Evolutionary conservation across 2,888 invertebrate genomes (phyloP), one percentile per base, ranked within the genome.

Genomic region (Drosophila ustulata): DNA sequence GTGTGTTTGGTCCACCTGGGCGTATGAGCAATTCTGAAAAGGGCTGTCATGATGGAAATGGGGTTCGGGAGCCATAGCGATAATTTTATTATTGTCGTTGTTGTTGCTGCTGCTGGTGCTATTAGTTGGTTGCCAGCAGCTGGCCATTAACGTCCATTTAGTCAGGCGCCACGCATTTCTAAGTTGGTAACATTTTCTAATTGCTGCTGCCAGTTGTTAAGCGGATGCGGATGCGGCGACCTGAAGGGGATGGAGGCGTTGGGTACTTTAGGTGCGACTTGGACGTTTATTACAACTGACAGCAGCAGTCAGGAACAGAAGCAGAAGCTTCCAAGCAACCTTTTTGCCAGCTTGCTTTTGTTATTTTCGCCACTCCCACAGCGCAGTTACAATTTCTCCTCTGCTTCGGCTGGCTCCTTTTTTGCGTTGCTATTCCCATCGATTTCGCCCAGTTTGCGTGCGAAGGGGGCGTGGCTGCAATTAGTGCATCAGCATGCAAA

Each of bases 81-180:
- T 88, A 88, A 83, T 88, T 88, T 86, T 81, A 83, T 88, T 83
- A 88, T 86, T 88, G 67, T 52, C 65, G 57, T 28, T 75, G 72
- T 45, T 70, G 64, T 13, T 61, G 62, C 1, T 72, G 67, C 6
- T 75, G 81, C 39, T 77, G 71, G 61, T 80, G 67, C 87, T 88
- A 80, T 88, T 83, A 86, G 84, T 83, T 78, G 88, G 81, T 86
- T 86, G 87, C 84, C 86, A 84, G 89, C 78, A 85, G 82, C 78
- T 84, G 83, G 87, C 83, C 83, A 83, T 83, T 83, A 83, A 86
- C 89, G 89, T 83, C 83, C 89, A 83, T 83, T 83, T 83, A 88
- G 83, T 75, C 89, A 73, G 80, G 71, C 80, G 87, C 83, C 83
- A 88, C 83, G 83, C 83, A 83, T 83, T 83, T 88, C 89, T 83